Evolutionary conservation across 2,888 invertebrate genomes (phyloP), one percentile per base, ranked within the genome.

Genomic region (Gymnosoma rotundatum): DNA sequence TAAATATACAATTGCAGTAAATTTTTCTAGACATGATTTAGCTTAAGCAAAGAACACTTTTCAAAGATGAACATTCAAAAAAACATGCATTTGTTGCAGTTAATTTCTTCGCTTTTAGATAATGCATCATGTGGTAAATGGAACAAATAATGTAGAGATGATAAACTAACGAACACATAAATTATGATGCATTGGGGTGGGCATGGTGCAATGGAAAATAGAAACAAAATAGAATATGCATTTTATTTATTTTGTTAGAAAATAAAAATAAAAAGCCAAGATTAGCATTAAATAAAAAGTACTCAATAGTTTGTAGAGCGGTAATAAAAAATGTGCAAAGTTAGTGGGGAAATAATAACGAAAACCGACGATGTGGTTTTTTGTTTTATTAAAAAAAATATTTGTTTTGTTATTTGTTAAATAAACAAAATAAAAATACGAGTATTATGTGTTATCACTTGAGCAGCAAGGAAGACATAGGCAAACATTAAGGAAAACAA

Each of bases 41-140:
- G 16, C 4, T n/a, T 36, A 36, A 12, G 42, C 12, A 12, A 10
- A 42, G 32, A 32, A 6, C 32, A 32, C 32, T 32, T 32, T 5
- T 7, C 0, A 12, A 78, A 21, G 21, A 70, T 70, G 70, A 63
- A 66, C 64, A 58, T 60, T 36, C 48, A 66, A 16, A 18, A n/a
- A 52, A 60, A 60, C 52, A 66, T 60, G 63, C 50, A 56, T 36
- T 72, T 66, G 16, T 20, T 58, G 64, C 45, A 25, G 8, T 63
- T 78, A 8, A n/a, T 36, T 36, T 60, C 20, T 52, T 67, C 16
- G 8, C 67, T 72, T 73, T 60, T 14, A 36, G 12, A 81, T 74
- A 69, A 69, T 81, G 75, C 75, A 81, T 81, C 81, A 82, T 64
- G 75, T 76, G 70, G 81, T 76, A 82, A 82, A 70, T 81, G 69